These are phyloP conservation scores for Andricus curvator DNA, from an alignment of 2,888 invertebrate genomes.

Conservation along the genomic window DNA sequence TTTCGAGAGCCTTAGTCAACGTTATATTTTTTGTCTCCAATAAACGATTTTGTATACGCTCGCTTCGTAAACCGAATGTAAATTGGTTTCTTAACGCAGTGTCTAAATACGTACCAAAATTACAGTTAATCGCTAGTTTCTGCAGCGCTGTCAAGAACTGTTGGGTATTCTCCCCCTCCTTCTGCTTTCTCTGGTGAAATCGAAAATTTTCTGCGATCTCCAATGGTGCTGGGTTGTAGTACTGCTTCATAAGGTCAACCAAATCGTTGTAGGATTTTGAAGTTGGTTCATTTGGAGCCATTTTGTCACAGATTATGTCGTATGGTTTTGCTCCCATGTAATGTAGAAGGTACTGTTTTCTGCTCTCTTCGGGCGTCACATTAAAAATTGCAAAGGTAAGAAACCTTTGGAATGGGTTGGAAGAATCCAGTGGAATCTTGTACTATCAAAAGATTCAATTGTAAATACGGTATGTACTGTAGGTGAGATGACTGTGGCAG, in stretches of 20 bases:
- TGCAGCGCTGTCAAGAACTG: conserved; percentile 58
- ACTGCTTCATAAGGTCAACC: conserved; percentile 41
- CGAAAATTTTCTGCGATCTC: conserved; percentile 62
- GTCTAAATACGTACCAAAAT: conserved; percentile 60
- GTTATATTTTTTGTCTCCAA: conserved; percentile 59
- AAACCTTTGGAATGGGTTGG: no score
- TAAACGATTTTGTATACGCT: conserved; percentile 59
- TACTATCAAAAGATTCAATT: no score
- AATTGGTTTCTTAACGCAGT: conserved; percentile 61
- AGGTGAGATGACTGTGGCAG: no score
- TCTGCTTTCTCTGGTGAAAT: conserved; percentile 53
- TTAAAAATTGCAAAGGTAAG: no score
- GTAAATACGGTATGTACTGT: no score
- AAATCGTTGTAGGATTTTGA: conserved; percentile 41
- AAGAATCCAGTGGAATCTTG: no score
- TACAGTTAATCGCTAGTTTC: conserved; percentile 53
- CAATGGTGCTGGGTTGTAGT: conserved; percentile 54
- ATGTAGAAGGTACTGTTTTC: no score
- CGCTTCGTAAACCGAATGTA: conserved; percentile 59
- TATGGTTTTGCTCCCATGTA: conserved; percentile 15
- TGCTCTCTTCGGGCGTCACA: no score
- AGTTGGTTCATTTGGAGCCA: conserved; percentile 42
- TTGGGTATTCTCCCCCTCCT: conserved; percentile 46
- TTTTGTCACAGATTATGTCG: conserved; percentile 43
- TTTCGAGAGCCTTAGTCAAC: conserved; percentile 56